These are phyloP conservation scores for Pseudochaenichthys georgianus DNA, from an alignment of 2,797 vertebrate species.

Conservation along the genomic window DNA sequence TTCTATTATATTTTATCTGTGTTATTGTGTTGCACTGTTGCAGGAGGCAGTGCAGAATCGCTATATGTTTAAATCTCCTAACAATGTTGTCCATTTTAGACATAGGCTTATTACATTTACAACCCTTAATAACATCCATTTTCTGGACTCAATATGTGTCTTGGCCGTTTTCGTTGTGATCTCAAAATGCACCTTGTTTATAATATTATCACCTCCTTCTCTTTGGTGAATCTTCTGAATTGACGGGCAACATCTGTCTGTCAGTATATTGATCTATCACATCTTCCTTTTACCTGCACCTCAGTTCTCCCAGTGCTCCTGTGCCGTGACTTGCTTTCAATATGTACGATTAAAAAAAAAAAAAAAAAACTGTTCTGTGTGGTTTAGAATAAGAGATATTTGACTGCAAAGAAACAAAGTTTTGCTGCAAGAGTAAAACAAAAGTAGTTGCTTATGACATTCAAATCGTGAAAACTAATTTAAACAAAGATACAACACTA, in stretches of 20 bases:
- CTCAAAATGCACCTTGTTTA: too few species aligned
- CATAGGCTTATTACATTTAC: too few species aligned
- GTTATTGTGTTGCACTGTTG: too few species aligned
- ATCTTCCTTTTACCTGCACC: conserved; percentile 30
- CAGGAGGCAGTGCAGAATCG: too few species aligned
- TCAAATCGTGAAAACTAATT: conserved; percentile 30
- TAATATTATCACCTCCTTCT: neutral
- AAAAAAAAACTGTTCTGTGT: conserved; percentile 28
- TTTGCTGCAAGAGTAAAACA: conserved; percentile 15
- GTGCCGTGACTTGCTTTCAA: conserved; percentile 14
- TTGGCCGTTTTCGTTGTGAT: too few species aligned
- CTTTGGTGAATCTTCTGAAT: conserved; percentile 34
- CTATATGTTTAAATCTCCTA: too few species aligned
- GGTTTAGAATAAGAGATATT: conserved; percentile 42
- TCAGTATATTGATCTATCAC: conserved; percentile 38
- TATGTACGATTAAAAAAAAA: neutral
- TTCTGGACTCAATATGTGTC: too few species aligned
- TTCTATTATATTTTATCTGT: too few species aligned
- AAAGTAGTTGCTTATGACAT: conserved; percentile 15
- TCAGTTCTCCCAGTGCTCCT: conserved; percentile 1
- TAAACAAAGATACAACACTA: conserved; percentile 4
- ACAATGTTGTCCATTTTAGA: too few species aligned
- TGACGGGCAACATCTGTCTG: conserved; percentile 40
- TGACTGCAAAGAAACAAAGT: conserved; percentile 30
- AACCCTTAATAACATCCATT: too few species aligned